These are phyloP conservation scores for Orgyia antiqua DNA, from an alignment of 2,888 invertebrate species.

Conservation along the genomic window DNA sequence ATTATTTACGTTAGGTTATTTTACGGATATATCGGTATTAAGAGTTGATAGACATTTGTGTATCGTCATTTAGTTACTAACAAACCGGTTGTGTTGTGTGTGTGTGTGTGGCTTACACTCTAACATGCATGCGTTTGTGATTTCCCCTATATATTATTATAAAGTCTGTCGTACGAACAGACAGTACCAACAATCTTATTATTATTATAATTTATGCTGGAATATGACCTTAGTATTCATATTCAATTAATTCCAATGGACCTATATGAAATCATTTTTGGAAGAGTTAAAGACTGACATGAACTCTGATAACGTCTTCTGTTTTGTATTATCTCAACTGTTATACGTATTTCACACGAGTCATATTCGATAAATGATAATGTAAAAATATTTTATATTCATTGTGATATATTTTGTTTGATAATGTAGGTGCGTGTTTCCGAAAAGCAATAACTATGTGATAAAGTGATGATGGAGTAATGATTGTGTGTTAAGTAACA, in stretches of 20 bases:
- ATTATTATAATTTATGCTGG: slow-evolving; percentile 74
- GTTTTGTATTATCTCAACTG: slow-evolving; percentile 33
- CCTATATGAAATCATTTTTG: slow-evolving; percentile 37
- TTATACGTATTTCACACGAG: slow-evolving; percentile 34
- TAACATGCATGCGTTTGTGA: slow-evolving; percentile 76
- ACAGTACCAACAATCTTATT: slow-evolving; percentile 46
- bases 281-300: slow-evolving; percentile 58
- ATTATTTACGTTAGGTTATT: slow-evolving; percentile 60
- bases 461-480: slow-evolving; percentile 56
- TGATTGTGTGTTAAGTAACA: slow-evolving; percentile 44
- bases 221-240: slow-evolving; percentile 52
- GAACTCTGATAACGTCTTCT: slow-evolving; percentile 41
- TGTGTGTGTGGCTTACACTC: slow-evolving; percentile 73
- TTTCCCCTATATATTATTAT: slow-evolving; percentile 37
- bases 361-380: slow-evolving; percentile 38
- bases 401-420: slow-evolving; percentile 70
- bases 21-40: slow-evolving; percentile 54
- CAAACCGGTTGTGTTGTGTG: slow-evolving; percentile 76
- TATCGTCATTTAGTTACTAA: slow-evolving; percentile 69
- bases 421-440: slow-evolving; percentile 63
- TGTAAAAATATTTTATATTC: slow-evolving; percentile 55
- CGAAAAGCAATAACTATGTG: slow-evolving; percentile 74
- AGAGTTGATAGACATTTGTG: slow-evolving; percentile 68
- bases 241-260: slow-evolving; percentile 41
- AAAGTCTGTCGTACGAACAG: slow-evolving; percentile 23